Percentiles rank a stretch among this genome's conserved stretches.
Conservation (phyloP, 2,888 invertebrate genomes). For the Sinotaia quadrata region DNA sequence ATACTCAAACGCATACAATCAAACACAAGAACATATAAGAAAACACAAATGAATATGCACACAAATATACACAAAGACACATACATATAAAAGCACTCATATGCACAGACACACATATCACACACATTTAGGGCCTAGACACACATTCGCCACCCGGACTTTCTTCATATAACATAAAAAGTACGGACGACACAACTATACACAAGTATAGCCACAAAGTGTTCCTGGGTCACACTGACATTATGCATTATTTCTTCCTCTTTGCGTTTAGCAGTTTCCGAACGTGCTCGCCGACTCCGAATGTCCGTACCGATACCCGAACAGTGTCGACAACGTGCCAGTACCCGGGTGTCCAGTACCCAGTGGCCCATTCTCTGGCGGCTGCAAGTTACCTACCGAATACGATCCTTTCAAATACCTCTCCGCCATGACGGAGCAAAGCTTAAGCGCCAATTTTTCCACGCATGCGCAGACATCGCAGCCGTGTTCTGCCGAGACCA, state of each 20-base stretch:
- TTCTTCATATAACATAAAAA: no score
- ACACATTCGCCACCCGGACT: no score
- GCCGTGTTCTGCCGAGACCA: conserved; percentile 15
- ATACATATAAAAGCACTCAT: no score
- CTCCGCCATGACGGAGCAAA: conserved; percentile 42
- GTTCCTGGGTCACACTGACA: no score
- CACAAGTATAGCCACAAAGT: no score
- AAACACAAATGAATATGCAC: no score
- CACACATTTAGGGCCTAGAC: no score
- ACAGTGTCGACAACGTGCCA: not conserved
- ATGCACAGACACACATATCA: no score
- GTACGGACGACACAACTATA: no score
- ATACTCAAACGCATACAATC: no score
- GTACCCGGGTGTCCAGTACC: conserved; percentile 4
- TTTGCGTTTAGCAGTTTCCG: conserved; percentile 26
- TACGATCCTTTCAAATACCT: conserved; percentile 43
- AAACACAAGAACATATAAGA: no score
- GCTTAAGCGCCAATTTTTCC: conserved; percentile 36
- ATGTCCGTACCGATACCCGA: conserved; percentile 21
- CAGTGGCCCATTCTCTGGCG: not conserved
- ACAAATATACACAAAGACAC: no score
- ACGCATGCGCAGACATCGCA: conserved; percentile 9
- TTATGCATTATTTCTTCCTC: not conserved
- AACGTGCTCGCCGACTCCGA: conserved; percentile 29
- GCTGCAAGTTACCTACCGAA: conserved; percentile 6